Base-by-base conservation (phyloP, 2,113 vertebrate species). In the Mesitornis unicolor region DNA sequence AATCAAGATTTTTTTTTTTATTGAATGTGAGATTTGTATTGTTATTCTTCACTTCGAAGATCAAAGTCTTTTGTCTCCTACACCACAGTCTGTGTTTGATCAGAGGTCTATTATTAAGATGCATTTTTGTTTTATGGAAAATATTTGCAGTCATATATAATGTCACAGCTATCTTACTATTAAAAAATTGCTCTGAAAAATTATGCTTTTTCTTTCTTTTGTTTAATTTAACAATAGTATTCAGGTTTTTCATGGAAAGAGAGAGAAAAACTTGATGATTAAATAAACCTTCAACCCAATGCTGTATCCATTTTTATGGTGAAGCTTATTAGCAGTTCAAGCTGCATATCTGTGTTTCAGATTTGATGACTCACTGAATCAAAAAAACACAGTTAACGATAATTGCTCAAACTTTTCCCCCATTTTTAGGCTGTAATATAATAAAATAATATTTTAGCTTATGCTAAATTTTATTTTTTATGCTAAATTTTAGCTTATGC, bases 31-130 rank as follows among this genome's bases (percentile, higher is more conserved):
- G n/a, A 63, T 93, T 82, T 90, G 14, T 71, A 80, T 77, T 87
- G 35, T 67, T 92, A 60, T 68, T 89, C 35, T 89, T 92, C 38
- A 64, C 61, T 97, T 85, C 31, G 43, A 76, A 86, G 57, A 93
- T 78, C 35, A 81, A 87, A 96, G 45, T 29, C 20, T 90, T 77
- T 87, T 78, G 18, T 63, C 25, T 97, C 43, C 29, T 61, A 64
- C 47, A 84, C 65, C 51, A 60, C 26, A 50, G 24, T 31, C 42
- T 38, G 1, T 71, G 29, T 93, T 50, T 91, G 53, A 95, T 78
- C 35, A 94, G 54, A 95, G 7, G 25, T 47, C 56, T 60, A 40
- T 43, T 86, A 75, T 45, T 59, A 73, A 93, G 95, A 81, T 28
- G 5, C 8, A 38, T 25, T 64, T 35, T 70, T 91, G 45, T 76